These are phyloP conservation scores for Octomys mimax DNA, from an alignment of 2,797 vertebrate species.

Conservation along the genomic window DNA sequence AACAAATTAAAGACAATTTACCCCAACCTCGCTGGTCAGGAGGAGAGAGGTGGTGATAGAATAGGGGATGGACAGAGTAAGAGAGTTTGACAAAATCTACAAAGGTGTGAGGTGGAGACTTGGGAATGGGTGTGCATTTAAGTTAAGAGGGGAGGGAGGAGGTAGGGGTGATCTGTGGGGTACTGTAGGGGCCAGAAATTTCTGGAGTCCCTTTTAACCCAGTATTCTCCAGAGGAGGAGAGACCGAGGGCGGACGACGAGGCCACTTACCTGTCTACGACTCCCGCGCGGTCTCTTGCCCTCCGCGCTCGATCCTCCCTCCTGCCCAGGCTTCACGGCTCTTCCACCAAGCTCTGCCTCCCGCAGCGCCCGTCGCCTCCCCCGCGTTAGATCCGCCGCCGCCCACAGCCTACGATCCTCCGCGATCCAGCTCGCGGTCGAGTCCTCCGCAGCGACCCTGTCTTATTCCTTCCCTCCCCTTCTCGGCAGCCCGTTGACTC, in stretches of 20 bases:
- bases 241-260: slow-evolving; percentile 26
- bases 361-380: slow-evolving; percentile 13
- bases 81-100: slow-evolving; percentile 67
- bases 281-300: slow-evolving; percentile 57
- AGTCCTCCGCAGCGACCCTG: neutral
- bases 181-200: slow-evolving; percentile 50
- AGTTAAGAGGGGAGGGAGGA: neutral
- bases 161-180: slow-evolving; percentile 36
- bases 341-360: slow-evolving; percentile 67
- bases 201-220: slow-evolving; percentile 63
- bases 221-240: slow-evolving; percentile 43
- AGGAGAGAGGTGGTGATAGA: slow-evolving; percentile 56
- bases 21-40: slow-evolving; percentile 81
- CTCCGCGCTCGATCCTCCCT: slow-evolving; percentile 33
- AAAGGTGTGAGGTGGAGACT: neutral
- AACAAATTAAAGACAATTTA: slow-evolving; percentile 88
- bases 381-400: neutral
- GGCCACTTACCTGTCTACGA: slow-evolving; percentile 63
- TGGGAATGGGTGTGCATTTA: slow-evolving; percentile 24
- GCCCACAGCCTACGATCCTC: slow-evolving; percentile 14
- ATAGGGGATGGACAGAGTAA: neutral
- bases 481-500: neutral
- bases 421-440: neutral
- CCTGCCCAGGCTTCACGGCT: slow-evolving; percentile 60
- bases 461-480: slow-evolving; percentile 38